Conservation (phyloP, 2,113 vertebrate genomes). For the Willisornis vidua region DNA sequence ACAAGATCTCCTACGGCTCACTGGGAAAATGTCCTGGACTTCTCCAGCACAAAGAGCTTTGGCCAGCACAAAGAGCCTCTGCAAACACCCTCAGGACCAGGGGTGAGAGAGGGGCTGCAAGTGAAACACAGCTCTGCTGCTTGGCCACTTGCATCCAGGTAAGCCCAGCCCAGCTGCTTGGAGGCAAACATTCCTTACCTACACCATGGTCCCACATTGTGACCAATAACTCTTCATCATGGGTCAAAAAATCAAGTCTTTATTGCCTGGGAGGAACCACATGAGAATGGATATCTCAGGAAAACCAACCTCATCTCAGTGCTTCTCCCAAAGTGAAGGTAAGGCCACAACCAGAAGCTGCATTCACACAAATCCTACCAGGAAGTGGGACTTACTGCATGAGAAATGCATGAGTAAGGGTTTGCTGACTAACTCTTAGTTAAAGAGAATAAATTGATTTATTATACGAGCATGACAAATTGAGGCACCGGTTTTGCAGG, state of each 20-base stretch:
- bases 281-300: background rate
- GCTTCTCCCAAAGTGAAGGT: background rate
- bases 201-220: rapidly evolving
- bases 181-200: background rate
- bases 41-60: rapidly evolving
- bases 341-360: background rate
- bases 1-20: background rate
- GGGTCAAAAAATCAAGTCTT: background rate
- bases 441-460: constrained; percentile 46
- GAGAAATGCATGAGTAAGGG: constrained; percentile 5
- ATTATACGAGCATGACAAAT: constrained; percentile 2
- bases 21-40: background rate
- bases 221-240: background rate
- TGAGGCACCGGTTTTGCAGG: constrained; percentile 38
- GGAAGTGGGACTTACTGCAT: background rate
- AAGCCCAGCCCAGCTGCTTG: background rate
- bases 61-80: rapidly evolving
- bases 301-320: background rate
- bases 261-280: background rate
- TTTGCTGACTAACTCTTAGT: constrained; percentile 41
- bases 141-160: background rate
- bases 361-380: background rate
- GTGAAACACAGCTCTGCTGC: background rate
- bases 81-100: rapidly evolving
- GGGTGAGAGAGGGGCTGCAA: background rate